Conservation (phyloP, 1,140 invertebrate genomes). For the Megalonaias nervosa region DNA sequence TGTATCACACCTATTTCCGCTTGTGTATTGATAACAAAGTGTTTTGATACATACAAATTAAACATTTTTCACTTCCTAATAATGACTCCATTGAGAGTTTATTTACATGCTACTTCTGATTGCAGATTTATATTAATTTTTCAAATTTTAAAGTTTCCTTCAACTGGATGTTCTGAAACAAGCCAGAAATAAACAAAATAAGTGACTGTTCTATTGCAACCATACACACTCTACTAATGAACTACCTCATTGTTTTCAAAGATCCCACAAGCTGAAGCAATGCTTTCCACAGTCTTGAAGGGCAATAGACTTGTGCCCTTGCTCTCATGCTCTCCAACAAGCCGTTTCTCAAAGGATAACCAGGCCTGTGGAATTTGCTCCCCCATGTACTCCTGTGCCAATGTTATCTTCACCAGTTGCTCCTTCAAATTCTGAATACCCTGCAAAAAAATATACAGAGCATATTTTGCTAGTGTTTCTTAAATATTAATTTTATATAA, state of each 20-base stretch:
- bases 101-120: no score
- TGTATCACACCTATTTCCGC: no score
- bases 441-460: conserved; percentile 34
- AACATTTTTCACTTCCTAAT: no score
- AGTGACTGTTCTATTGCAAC: no score
- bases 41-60: no score
- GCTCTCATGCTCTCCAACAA: conserved; percentile 28
- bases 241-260: conserved; percentile 50
- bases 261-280: conserved; percentile 44
- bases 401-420: conserved; percentile 47
- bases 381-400: conserved; percentile 65
- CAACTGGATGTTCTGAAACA: no score
- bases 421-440: conserved; percentile 53
- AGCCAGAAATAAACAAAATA: no score
- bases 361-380: conserved; percentile 68
- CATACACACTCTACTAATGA: not conserved
- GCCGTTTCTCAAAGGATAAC: conserved; percentile 61
- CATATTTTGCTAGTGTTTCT: not conserved
- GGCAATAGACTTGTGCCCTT: conserved; percentile 37
- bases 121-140: no score
- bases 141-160: no score
- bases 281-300: conserved; percentile 45
- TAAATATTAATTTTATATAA: not conserved
- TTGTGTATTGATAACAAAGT: no score
- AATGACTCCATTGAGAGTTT: no score